A percentile compares a stretch with the other conserved stretches of the same genome.
These are phyloP conservation scores for Hirtodrosophila histrioides DNA, from an alignment of 2,888 invertebrate genomes.

Conservation along the genomic window DNA sequence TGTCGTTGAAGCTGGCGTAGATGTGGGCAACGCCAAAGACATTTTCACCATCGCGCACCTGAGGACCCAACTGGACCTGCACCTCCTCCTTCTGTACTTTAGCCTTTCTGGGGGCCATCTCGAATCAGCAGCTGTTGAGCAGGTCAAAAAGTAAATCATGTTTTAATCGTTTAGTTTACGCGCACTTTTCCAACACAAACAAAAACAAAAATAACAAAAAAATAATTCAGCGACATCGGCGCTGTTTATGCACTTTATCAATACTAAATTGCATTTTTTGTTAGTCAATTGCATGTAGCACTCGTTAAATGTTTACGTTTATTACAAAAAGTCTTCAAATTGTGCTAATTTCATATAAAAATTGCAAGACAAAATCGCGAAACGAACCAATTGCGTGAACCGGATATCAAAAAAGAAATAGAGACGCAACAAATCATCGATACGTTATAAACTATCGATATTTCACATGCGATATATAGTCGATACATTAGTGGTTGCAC, in stretches of 20 bases:
- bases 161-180: slow-evolving; percentile 6
- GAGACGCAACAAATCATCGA: slow-evolving; percentile 32
- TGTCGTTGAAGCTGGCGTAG: slow-evolving; percentile 99
- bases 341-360: slow-evolving; percentile 44
- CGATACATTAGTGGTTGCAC: background rate
- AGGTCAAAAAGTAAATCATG: slow-evolving; percentile 18
- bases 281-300: slow-evolving; percentile 13
- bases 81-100: slow-evolving; percentile 98
- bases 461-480: background rate
- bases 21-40: slow-evolving; percentile 99
- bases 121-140: slow-evolving; percentile 47
- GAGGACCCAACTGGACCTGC: slow-evolving; percentile 97
- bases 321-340: slow-evolving; percentile 42
- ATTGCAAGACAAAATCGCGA: slow-evolving; percentile 61
- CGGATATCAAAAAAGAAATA: slow-evolving; percentile 82
- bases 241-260: slow-evolving; percentile 17
- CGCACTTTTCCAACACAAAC: slow-evolving; percentile 35
- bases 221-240: slow-evolving; percentile 57
- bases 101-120: slow-evolving; percentile 98
- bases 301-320: slow-evolving; percentile 53
- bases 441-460: slow-evolving; percentile 26
- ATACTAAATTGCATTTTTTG: background rate
- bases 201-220: slow-evolving; percentile 45
- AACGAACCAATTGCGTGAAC: slow-evolving; percentile 81
- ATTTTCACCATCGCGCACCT: slow-evolving; percentile 98